A percentile compares a stretch with the other conserved stretches of the same genome.
These are phyloP conservation scores for Hoplostethus atlanticus DNA, from an alignment of 2,797 vertebrate genomes.

Conservation along the genomic window DNA sequence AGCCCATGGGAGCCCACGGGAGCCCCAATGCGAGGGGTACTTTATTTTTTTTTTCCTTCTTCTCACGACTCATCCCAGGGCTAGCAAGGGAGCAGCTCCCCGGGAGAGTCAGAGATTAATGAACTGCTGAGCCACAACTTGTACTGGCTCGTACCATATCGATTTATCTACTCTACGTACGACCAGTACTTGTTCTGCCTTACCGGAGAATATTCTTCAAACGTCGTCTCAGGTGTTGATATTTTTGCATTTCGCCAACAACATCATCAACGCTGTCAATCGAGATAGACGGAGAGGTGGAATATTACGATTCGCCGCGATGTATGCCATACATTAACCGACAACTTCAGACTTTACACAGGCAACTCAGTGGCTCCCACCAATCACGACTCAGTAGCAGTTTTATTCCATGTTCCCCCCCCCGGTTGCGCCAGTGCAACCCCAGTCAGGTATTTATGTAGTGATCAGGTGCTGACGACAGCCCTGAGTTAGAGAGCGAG, in stretches of 20 bases:
- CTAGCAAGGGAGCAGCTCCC: conserved; percentile 46
- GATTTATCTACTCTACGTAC: conserved; percentile 37
- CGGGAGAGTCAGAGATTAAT: conserved; percentile 71
- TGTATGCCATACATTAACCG: neutral
- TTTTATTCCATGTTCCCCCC: conserved; percentile 32
- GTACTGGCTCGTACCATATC: conserved; percentile 30
- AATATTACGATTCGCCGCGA: neutral
- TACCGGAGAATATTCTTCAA: conserved; percentile 1
- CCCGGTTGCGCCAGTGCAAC: neutral
- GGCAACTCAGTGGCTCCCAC: conserved; percentile 24
- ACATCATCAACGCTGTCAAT: neutral
- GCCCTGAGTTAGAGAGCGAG: conserved; percentile 60
- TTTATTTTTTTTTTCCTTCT: conserved; percentile 15
- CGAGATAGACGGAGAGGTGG: neutral
- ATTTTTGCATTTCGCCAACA: neutral
- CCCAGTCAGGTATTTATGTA: conserved; percentile 64
- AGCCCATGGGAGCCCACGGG: conserved; percentile 66
- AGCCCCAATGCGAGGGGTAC: conserved; percentile 32
- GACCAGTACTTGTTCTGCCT: conserved; percentile 1
- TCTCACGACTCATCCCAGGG: conserved; percentile 28
- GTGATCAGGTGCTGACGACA: conserved; percentile 57
- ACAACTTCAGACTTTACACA: conserved; percentile 34
- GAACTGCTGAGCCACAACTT: conserved; percentile 57
- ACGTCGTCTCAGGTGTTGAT: neutral
- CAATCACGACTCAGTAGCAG: conserved; percentile 34